Evolutionary conservation across 2,888 invertebrate genomes (phyloP).

Genomic region (Drosophila paramelanica): DNA sequence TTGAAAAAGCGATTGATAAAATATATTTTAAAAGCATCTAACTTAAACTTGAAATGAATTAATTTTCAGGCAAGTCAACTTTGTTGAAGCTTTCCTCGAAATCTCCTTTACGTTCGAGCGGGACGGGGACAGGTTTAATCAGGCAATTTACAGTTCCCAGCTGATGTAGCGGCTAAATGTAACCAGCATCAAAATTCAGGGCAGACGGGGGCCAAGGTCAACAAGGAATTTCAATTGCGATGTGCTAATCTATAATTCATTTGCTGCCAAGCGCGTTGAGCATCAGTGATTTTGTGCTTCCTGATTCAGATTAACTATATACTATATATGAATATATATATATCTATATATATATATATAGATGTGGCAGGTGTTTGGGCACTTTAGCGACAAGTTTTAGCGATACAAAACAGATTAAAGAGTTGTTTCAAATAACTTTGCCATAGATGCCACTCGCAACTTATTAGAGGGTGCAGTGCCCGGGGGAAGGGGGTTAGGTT

Average conservation of each 20-base stretch:
- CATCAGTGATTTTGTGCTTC: conserved; percentile 12
- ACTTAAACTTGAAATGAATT: conserved; percentile 9
- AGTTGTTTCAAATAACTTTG: conserved; percentile 41
- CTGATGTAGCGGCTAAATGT: conserved; percentile 36
- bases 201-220: conserved; percentile 65
- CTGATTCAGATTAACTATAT: conserved; percentile 39
- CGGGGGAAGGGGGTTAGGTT: too few species aligned
- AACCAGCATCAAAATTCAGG: conserved; percentile 62
- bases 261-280: conserved; percentile 4
- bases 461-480: background rate
- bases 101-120: conserved; percentile 2
- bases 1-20: background rate
- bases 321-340: background rate
- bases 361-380: conserved; percentile 8
- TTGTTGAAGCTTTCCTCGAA: background rate
- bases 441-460: conserved; percentile 1
- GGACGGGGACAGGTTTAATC: conserved; percentile 40
- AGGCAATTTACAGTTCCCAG: conserved; percentile 56
- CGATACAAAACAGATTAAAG: conserved; percentile 66
- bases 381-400: conserved; percentile 46
- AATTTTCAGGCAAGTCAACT: conserved; percentile 3
- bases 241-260: conserved; percentile 69
- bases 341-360: too few species aligned
- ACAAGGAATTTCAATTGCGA: conserved; percentile 59
- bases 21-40: background rate